Evolutionary conservation across 2,888 invertebrate species (phyloP), one percentile per base, ranked within the genome.

Genomic region (Monopis laevigella): DNA sequence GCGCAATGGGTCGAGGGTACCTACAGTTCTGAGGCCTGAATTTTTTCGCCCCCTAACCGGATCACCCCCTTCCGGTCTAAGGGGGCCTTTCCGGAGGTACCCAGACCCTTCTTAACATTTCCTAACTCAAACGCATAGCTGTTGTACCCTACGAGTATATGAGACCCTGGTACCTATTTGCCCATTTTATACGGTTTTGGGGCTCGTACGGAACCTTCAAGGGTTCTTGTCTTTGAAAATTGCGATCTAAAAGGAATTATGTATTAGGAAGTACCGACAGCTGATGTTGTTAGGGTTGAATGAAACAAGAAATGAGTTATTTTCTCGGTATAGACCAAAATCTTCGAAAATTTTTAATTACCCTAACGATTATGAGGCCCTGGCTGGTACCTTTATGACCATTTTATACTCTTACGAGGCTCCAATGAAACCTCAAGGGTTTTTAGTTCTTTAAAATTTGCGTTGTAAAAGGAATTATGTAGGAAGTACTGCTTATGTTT

Each of bases 151-250:
- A 21, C 12, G 13, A n/a, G 32, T 73, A 73, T 71, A 72, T 73
- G 74, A 60, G 58, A 58, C 67, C 65, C 64, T 69, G 62, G 72
- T 71, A 71, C 67, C 65, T 66, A 69, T 60, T 52, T 55, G 51
- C 55, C 56, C 65, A 65, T 67, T 66, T 78, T 75, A 77, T 73
- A 77, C 75, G 75, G 73, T 78, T 78, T 78, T 77, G 74, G 74
- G 74, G 73, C 64, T 70, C 69, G 70, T 61, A 56, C 63, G 65
- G 75, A 70, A 71, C 72, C 71, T 74, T 73, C 67, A 28, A 38
- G 39, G 34, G 39, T 14, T 32, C n/a, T n/a, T 17, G 8, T 19
- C 26, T 28, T 30, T 14, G 38, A 38, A 36, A 18, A 16, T 30
- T 18, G 41, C 27, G 72, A 3, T 19, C 39, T 39, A 24, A 14